Evolutionary conservation across 2,797 vertebrate genomes (phyloP), one percentile per base, ranked within the genome.

Genomic region (Otus scops): DNA sequence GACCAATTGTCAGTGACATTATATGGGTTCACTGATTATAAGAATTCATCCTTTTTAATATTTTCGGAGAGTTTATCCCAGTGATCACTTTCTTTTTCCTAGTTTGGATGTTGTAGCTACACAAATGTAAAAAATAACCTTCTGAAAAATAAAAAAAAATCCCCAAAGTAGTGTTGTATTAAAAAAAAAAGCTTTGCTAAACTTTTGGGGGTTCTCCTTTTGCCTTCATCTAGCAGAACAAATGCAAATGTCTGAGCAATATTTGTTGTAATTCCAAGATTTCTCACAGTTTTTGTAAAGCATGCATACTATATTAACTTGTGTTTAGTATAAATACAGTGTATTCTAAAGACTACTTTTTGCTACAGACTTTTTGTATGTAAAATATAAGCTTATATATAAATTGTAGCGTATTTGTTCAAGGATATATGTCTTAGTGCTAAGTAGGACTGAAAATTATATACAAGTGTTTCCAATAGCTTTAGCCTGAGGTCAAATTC

Each of bases 391-490:
- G 8, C 19, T 85, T 77, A 68, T n/a, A 87, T 83, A 64, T 50
- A 70, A 91, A 48, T 82, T 87, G 10, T 47, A 43, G 20, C 8
- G 3, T 61, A 9, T 86, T 75, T 78, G 50, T 67, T 45, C 14
- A 36, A 75, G 41, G 48, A 6, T 83, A 13, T 77, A 19, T 51
- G 19, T 60, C 24, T 70, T 91, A 92, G 30, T 77, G 36, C 56
- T 68, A 63, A 85, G 32, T 39, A 57, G 61, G 57, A 75, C 76
- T 88, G 73, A 81, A 93, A 91, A 48, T 73, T 39, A 51, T 53
- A n/a, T 54, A n/a, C 57, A 81, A 75, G 30, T 92, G 76, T 89
- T 95, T 92, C 68, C 75, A 83, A 78, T 92, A 90, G 45, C 57
- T 94, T 88, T 91, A 89, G 79, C 91, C 79, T 73, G 68, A 89